Evolutionary conservation across 2,113 vertebrate species (phyloP).

Genomic region (Meles meles): DNA sequence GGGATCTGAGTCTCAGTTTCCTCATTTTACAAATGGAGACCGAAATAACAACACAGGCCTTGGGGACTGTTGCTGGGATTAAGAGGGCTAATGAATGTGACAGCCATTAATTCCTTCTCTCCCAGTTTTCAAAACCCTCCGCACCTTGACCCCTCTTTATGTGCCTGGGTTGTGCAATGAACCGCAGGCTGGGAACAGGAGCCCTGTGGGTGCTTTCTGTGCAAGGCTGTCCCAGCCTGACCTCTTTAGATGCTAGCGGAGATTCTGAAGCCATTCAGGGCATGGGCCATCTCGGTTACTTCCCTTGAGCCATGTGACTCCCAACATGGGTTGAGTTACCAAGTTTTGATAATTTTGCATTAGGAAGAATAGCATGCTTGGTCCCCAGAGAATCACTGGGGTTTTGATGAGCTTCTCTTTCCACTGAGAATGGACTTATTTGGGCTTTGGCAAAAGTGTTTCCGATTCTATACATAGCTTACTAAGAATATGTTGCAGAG

Average conservation of each 20-base stretch:
- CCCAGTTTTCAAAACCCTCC: neutral
- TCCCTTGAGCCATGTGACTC: neutral
- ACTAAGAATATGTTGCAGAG: conserved; percentile 25
- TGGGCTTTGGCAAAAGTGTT: conserved; percentile 30
- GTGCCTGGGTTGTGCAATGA: neutral
- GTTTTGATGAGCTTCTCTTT: neutral
- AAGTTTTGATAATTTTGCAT: conserved; percentile 5
- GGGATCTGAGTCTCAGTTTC: neutral
- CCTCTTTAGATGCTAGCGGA: neutral
- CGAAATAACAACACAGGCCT: neutral
- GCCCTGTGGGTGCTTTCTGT: neutral
- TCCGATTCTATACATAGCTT: conserved; percentile 48
- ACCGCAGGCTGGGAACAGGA: neutral
- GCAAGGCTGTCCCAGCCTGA: neutral
- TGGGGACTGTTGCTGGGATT: neutral
- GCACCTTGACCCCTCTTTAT: neutral
- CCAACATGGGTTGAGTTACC: neutral
- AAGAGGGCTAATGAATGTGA: neutral
- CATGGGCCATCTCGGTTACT: neutral
- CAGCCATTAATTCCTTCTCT: neutral
- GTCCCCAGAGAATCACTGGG: neutral
- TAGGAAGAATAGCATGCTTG: neutral
- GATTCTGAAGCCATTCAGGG: neutral
- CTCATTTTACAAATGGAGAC: neutral
- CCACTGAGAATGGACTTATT: conserved; percentile 38